These are phyloP conservation scores for Cryptoprocta ferox DNA, from an alignment of 2,797 vertebrate species.

Conservation along the genomic window DNA sequence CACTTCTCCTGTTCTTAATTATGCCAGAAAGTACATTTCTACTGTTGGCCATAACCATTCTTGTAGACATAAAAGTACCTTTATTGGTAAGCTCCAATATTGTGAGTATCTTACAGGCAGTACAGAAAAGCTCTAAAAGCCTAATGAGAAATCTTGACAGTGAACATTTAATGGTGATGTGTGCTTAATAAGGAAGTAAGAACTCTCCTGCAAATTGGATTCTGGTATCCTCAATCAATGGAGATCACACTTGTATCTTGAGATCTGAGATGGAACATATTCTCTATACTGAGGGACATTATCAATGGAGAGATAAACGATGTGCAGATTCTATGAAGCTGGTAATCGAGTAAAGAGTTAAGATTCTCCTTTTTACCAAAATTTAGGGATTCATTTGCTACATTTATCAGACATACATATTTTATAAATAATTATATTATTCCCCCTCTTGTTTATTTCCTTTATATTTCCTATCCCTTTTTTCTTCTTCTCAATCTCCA, in stretches of 20 bases:
- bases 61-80: not conserved
- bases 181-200: conserved; percentile 52
- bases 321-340: not conserved
- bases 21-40: conserved; percentile 15
- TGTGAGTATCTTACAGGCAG: not conserved
- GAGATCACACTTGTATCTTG: not conserved
- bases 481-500: not conserved
- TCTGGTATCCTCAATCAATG: conserved; percentile 49
- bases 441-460: not conserved
- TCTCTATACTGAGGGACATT: not conserved
- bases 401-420: not conserved
- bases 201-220: conserved; percentile 51
- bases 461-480: not conserved
- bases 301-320: not conserved
- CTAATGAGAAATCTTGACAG: conserved; percentile 49
- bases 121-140: not conserved
- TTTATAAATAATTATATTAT: not conserved
- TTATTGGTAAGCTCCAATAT: not conserved
- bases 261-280: not conserved
- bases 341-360: not conserved
- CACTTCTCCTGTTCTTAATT: not conserved
- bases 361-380: not conserved
- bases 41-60: not conserved
- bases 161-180: conserved; percentile 46
- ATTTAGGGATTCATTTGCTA: not conserved